Evolutionary conservation across 2,113 vertebrate species (phyloP).

Genomic region (Phrynosoma platyrhinos): DNA sequence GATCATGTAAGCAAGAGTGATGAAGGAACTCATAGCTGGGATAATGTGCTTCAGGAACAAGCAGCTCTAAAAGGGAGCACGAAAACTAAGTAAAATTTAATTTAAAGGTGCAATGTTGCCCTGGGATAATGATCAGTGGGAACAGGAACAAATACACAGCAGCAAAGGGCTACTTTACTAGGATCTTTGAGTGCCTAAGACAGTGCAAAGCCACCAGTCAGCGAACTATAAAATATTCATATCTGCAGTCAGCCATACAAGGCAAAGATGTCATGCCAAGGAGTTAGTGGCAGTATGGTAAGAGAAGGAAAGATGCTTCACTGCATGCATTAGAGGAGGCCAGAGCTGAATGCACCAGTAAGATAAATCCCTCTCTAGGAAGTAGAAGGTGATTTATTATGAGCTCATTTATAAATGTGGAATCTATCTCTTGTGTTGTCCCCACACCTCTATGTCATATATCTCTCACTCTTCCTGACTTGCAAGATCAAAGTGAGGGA

Average conservation of each 20-base stretch:
- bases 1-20: no score
- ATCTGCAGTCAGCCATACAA: constrained; percentile 56
- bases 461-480: constrained; percentile 59
- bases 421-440: constrained; percentile 54
- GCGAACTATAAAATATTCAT: constrained; percentile 54
- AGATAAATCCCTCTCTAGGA: constrained; percentile 57
- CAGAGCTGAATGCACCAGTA: constrained; percentile 58
- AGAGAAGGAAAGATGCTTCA: constrained; percentile 68
- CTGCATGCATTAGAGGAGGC: constrained; percentile 68
- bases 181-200: constrained; percentile 52
- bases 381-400: constrained; percentile 52
- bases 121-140: constrained; percentile 56
- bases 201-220: constrained; percentile 35
- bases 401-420: constrained; percentile 57
- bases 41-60: no score
- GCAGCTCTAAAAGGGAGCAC: constrained; percentile 5
- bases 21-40: no score
- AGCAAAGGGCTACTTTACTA: constrained; percentile 30
- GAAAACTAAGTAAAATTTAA: constrained; percentile 54
- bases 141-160: neutral
- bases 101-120: constrained; percentile 49
- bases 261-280: constrained; percentile 44
- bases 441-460: constrained; percentile 33
- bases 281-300: constrained; percentile 52
- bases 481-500: constrained; percentile 50